Evolutionary conservation across 2,113 vertebrate species (phyloP).

Genomic region (Picathartes gymnocephalus): DNA sequence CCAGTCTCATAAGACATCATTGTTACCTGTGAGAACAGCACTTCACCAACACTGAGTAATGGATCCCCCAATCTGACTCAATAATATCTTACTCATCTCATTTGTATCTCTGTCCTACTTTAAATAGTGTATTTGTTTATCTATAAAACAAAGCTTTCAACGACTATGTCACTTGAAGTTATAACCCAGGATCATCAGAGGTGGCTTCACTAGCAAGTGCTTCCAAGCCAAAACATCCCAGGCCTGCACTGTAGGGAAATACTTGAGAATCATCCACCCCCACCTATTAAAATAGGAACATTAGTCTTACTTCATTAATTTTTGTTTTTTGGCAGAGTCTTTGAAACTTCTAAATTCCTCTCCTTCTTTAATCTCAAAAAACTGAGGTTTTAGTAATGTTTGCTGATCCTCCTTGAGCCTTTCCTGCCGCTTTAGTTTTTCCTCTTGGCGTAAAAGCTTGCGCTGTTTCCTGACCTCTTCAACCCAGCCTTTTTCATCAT

Average conservation of each 20-base stretch:
- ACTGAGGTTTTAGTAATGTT: slow-evolving; percentile 86
- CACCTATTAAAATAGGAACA: not conserved
- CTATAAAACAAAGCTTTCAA: not conserved
- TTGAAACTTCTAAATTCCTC: slow-evolving; percentile 95
- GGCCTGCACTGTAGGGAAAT: not conserved
- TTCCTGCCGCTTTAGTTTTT: slow-evolving; percentile 76
- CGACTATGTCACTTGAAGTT: not conserved
- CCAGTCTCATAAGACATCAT: not conserved
- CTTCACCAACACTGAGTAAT: not conserved
- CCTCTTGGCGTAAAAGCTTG: slow-evolving; percentile 82
- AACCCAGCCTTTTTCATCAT: slow-evolving; percentile 96
- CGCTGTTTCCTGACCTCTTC: slow-evolving; percentile 95
- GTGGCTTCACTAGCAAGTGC: not conserved
- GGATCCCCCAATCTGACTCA: not conserved
- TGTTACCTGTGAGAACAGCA: not conserved
- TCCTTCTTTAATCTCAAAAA: slow-evolving; percentile 95
- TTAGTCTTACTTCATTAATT: slow-evolving; percentile 87
- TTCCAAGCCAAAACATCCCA: not conserved
- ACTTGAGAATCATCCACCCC: not conserved
- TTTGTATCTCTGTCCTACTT: not conserved
- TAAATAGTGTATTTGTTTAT: not conserved
- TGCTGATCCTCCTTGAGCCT: slow-evolving; percentile 81
- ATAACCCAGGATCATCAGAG: not conserved
- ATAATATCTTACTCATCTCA: not conserved
- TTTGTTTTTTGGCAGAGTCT: slow-evolving; percentile 86